These are phyloP conservation scores for Florisuga fusca DNA, from an alignment of 2,797 vertebrate species.

Conservation along the genomic window DNA sequence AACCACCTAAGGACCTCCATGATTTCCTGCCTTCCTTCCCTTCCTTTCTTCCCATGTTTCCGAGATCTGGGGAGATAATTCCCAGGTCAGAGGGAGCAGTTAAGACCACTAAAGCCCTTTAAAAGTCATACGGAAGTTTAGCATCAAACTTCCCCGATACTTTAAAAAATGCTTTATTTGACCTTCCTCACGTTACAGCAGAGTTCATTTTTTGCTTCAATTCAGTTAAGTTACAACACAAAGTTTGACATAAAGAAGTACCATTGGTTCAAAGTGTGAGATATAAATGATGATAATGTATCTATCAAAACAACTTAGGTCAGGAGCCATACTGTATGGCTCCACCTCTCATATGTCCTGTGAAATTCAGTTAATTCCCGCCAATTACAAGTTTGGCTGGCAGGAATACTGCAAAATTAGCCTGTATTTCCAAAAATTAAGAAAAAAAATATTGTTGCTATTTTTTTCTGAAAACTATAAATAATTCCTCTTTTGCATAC, in stretches of 20 bases:
- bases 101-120: neutral
- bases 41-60: neutral
- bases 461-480: neutral
- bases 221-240: neutral
- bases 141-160: neutral
- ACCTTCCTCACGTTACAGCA: neutral
- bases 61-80: neutral
- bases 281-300: neutral
- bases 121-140: neutral
- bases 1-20: neutral
- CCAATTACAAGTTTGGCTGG: neutral
- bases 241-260: neutral
- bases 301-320: neutral
- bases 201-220: neutral
- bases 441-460: neutral
- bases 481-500: slow-evolving; percentile 25
- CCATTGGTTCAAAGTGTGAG: neutral
- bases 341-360: neutral
- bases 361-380: neutral
- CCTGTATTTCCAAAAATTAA: neutral
- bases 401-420: neutral
- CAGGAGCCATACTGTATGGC: neutral
- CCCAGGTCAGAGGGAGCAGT: neutral
- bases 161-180: neutral
- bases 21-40: neutral